A percentile compares a stretch with the other conserved stretches of the same genome.
These are phyloP conservation scores for Pterocles orientalis DNA, from an alignment of 2,113 vertebrate genomes.

Conservation along the genomic window DNA sequence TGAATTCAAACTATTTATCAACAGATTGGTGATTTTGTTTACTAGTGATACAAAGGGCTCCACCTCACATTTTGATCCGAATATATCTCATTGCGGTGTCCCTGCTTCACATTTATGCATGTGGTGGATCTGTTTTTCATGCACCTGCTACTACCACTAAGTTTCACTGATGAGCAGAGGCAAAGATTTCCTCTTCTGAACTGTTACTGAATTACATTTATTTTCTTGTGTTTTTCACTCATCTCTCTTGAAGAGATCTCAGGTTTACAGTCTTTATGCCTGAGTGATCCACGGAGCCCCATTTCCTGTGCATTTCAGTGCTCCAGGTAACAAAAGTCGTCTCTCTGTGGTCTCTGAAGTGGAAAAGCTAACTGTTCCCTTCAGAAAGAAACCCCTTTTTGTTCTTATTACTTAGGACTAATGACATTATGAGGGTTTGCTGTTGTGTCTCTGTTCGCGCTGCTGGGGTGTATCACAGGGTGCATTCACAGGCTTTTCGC, in stretches of 20 bases:
- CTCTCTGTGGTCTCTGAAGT: conserved; percentile 82
- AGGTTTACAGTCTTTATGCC: conserved; percentile 77
- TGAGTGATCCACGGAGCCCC: conserved; percentile 69
- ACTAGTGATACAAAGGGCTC: neutral
- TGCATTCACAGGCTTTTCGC: neutral
- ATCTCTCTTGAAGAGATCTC: conserved; percentile 63
- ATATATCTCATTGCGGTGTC: neutral
- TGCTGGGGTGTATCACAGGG: neutral
- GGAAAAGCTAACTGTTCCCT: conserved; percentile 81
- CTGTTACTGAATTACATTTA: conserved; percentile 57
- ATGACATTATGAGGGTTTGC: conserved; percentile 21
- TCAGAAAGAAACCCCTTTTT: conserved; percentile 80
- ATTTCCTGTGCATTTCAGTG: conserved; percentile 70
- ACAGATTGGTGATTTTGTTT: neutral
- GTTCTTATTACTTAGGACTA: conserved; percentile 79
- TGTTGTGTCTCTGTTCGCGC: neutral
- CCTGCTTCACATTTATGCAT: neutral
- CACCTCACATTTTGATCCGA: neutral
- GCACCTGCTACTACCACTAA: conserved; percentile 19
- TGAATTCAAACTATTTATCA: neutral
- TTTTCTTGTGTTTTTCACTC: conserved; percentile 12
- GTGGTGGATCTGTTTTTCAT: neutral
- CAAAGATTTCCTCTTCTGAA: conserved; percentile 19
- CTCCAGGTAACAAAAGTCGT: conserved; percentile 78
- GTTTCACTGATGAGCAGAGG: neutral